Evolutionary conservation across 2,797 vertebrate species (phyloP).

Genomic region (Megalops cyprinoides): DNA sequence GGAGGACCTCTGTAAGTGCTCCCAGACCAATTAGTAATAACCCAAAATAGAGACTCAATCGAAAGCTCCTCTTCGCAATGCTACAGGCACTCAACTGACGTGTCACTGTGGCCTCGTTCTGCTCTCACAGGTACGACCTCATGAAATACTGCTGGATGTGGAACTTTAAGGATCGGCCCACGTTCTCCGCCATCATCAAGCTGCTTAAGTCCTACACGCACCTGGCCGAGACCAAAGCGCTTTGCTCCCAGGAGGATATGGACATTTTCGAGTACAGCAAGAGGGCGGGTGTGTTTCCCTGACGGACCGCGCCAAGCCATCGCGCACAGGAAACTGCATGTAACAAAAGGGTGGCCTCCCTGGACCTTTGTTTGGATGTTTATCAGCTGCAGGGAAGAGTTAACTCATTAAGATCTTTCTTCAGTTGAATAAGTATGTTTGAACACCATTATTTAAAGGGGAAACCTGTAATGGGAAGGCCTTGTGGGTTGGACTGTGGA

Average conservation of each 20-base stretch:
- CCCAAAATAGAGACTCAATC: too few species aligned
- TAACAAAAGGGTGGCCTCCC: not conserved
- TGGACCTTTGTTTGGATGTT: not conserved
- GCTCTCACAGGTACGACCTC: constrained; percentile 65
- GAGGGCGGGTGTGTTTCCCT: constrained; percentile 56
- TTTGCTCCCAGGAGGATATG: constrained; percentile 50
- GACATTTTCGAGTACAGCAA: constrained; percentile 61
- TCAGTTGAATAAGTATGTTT: too few species aligned
- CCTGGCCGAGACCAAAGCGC: constrained; percentile 48
- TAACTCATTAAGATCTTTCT: too few species aligned
- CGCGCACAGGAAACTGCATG: not conserved
- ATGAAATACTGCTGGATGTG: constrained; percentile 78
- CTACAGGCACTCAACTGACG: not conserved
- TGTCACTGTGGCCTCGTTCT: not conserved
- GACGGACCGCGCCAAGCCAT: not conserved
- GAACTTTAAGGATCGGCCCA: constrained; percentile 68
- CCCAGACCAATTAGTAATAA: not conserved
- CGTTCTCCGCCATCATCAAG: constrained; percentile 66
- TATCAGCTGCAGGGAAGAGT: not conserved
- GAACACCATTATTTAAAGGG: not conserved
- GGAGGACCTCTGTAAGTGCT: constrained; percentile 66
- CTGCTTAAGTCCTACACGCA: constrained; percentile 62
- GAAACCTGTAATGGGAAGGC: not conserved
- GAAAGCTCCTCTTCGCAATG: too few species aligned
- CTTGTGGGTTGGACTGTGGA: not conserved